Evolutionary conservation across 1,140 invertebrate species (phyloP).

Genomic region (Diabrotica undecimpunctata): DNA sequence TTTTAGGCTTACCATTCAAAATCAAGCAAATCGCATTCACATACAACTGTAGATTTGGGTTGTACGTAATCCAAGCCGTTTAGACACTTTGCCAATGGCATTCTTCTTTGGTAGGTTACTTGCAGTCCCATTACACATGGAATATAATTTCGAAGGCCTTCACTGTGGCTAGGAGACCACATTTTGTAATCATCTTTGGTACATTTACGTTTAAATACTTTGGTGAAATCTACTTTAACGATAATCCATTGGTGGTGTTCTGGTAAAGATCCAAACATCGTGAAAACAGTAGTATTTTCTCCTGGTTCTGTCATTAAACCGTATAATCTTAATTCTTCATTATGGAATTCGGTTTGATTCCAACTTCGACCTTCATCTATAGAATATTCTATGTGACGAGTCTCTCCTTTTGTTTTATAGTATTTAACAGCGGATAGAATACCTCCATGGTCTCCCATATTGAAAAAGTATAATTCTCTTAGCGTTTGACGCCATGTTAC

Average conservation of each 20-base stretch:
- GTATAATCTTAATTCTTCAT: slow-evolving; percentile 72
- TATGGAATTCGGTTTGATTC: slow-evolving; percentile 65
- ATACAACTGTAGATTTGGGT: slow-evolving; percentile 64
- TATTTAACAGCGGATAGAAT: slow-evolving; percentile 79
- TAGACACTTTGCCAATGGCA: slow-evolving; percentile 70
- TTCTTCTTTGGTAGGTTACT: slow-evolving; percentile 69
- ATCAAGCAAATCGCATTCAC: slow-evolving; percentile 74
- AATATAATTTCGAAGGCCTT: slow-evolving; percentile 50
- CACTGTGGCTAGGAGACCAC: slow-evolving; percentile 71
- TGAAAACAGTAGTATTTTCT: slow-evolving; percentile 87
- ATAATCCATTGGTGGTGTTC: slow-evolving; percentile 82
- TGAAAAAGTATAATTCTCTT: slow-evolving; percentile 82
- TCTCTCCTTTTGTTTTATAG: slow-evolving; percentile 69
- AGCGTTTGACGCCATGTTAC: slow-evolving; percentile 75
- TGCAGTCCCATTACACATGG: slow-evolving; percentile 75
- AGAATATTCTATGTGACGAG: slow-evolving; percentile 76
- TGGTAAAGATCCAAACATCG: slow-evolving; percentile 80
- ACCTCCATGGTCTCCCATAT: slow-evolving; percentile 88
- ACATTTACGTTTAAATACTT: slow-evolving; percentile 61
- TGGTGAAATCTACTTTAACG: slow-evolving; percentile 74
- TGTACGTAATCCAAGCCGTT: slow-evolving; percentile 74
- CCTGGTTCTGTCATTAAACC: slow-evolving; percentile 88
- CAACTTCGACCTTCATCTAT: slow-evolving; percentile 82
- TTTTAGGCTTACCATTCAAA: slow-evolving; percentile 70
- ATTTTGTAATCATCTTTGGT: slow-evolving; percentile 74